phyloP scores from a whole-genome alignment of 2,888 invertebrate species.

The Amblyjoppa proteus region DNA sequence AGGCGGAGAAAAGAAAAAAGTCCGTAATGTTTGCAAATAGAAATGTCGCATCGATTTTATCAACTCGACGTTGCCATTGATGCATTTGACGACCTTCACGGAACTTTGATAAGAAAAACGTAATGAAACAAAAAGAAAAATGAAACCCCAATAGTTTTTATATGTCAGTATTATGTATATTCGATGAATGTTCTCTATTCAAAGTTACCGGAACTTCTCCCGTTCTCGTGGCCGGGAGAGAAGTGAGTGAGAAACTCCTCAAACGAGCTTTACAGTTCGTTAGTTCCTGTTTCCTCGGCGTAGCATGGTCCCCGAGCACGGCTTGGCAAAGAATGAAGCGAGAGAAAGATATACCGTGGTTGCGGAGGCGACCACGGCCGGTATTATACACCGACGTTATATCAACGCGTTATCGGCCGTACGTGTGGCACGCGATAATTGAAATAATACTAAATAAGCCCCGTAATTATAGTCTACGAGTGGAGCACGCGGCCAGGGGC shows the following conservation, averaged over 20 bases:
- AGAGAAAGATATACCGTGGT: constrained; percentile 43
- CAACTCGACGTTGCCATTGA: not conserved
- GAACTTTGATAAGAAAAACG: not conserved
- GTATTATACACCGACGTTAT: constrained; percentile 55
- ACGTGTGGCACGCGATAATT: constrained; percentile 82
- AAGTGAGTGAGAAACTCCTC: constrained; percentile 50
- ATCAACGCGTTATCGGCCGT: constrained; percentile 72
- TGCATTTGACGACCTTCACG: not conserved
- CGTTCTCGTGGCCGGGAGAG: constrained; percentile 13
- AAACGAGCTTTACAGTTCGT: constrained; percentile 37
- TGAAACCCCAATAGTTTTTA: not conserved
- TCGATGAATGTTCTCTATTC: not conserved
- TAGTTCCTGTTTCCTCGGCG: constrained; percentile 56
- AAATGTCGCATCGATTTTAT: not conserved
- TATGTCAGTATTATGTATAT: not conserved
- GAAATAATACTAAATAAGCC: constrained; percentile 82
- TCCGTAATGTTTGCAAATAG: not conserved
- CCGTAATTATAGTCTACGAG: constrained; percentile 78
- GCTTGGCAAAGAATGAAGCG: constrained; percentile 37
- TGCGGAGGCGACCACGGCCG: constrained; percentile 40
- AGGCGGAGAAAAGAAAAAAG: not conserved
- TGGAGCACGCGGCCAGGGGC: constrained; percentile 61
- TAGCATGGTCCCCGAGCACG: constrained; percentile 2
- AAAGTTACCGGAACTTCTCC: constrained; percentile 21
- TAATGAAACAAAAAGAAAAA: not conserved